Evolutionary conservation across 2,797 vertebrate genomes (phyloP).

Genomic region (Myiotriccus ornatus): DNA sequence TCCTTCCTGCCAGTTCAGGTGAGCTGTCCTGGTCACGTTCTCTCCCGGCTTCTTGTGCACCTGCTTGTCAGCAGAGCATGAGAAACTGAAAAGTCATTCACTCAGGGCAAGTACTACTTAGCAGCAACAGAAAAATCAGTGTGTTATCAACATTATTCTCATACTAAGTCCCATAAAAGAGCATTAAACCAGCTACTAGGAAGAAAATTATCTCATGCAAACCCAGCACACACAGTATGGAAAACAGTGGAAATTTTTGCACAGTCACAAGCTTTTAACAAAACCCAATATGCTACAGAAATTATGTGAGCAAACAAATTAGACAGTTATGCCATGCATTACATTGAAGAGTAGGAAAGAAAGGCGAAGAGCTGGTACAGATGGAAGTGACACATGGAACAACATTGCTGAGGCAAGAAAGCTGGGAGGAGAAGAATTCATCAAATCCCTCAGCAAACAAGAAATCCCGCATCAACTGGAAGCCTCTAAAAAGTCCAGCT

Average conservation of each 20-base stretch:
- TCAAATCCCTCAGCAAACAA: background rate
- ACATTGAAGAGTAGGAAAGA: background rate
- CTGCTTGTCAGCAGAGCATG: background rate
- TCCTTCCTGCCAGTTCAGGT: background rate
- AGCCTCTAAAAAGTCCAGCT: background rate
- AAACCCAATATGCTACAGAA: background rate
- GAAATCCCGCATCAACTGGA: background rate
- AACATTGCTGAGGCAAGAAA: background rate
- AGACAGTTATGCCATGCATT: background rate
- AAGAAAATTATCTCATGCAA: background rate
- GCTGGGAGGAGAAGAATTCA: background rate
- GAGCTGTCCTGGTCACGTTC: background rate
- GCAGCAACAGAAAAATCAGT: background rate
- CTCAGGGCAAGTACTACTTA: background rate
- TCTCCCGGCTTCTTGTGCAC: background rate
- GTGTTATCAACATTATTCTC: background rate
- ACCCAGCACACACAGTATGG: background rate
- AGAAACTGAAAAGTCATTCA: background rate
- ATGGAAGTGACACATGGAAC: background rate
- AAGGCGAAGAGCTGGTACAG: background rate
- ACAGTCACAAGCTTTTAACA: background rate
- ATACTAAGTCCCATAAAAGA: background rate
- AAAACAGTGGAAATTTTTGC: background rate
- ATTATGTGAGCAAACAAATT: background rate
- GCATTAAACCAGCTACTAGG: background rate